Evolutionary conservation across 1,140 invertebrate species (phyloP).

Genomic region (Nasonia longicornis): DNA sequence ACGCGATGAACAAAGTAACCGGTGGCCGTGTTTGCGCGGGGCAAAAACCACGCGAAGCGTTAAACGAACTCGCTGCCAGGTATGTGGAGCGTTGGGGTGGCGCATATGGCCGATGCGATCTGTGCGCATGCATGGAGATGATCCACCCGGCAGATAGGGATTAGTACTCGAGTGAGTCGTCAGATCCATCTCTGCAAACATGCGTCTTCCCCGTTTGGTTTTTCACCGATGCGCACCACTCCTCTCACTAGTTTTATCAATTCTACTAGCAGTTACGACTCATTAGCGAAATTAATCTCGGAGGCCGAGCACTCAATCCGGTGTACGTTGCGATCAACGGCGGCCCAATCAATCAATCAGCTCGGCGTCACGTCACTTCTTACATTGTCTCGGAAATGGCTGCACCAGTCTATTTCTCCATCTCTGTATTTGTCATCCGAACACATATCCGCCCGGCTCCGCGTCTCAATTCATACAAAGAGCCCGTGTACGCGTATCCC

Average conservation of each 20-base stretch:
- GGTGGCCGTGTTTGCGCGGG: slow-evolving; percentile 26
- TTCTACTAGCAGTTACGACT: too few relatives aligned
- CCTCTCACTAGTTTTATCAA: not conserved
- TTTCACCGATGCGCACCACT: not conserved
- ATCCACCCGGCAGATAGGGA: slow-evolving; percentile 57
- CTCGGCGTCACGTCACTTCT: not conserved
- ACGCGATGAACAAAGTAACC: slow-evolving; percentile 28
- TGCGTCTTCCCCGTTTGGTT: slow-evolving; percentile 38
- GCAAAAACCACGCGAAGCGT: slow-evolving; percentile 43
- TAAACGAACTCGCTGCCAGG: slow-evolving; percentile 40
- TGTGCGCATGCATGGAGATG: slow-evolving; percentile 41
- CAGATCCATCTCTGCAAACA: slow-evolving; percentile 66
- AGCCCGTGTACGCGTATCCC: not conserved
- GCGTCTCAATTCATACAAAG: slow-evolving; percentile 18
- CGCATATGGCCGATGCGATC: not conserved
- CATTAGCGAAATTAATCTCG: too few relatives aligned
- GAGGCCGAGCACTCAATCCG: not conserved
- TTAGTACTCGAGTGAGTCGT: slow-evolving; percentile 65
- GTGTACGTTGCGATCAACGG: too few relatives aligned
- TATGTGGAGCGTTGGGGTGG: not conserved
- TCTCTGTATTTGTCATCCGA: slow-evolving; percentile 25
- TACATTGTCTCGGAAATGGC: not conserved
- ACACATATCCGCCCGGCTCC: not conserved
- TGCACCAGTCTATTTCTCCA: not conserved
- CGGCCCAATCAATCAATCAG: slow-evolving; percentile 2